Conservation (phyloP, 2,888 invertebrate genomes). For the Heliconius ismenius region DNA sequence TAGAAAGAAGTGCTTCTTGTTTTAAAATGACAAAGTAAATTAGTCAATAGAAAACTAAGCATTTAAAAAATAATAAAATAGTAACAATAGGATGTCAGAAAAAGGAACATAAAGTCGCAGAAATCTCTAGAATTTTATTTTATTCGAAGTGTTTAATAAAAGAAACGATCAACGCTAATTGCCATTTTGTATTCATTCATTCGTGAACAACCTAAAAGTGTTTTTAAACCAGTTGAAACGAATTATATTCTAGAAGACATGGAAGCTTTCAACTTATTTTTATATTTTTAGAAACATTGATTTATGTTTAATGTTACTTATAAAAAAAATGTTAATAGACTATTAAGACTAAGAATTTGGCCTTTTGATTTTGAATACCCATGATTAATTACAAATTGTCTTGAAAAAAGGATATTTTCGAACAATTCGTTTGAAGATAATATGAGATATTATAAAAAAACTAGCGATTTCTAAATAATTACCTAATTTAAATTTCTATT, state of each 20-base stretch:
- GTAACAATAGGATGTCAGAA: not conserved
- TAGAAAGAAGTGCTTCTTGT: not conserved
- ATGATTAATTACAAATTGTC: too few species aligned
- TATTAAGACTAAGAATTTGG: not conserved
- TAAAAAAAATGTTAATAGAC: not conserved
- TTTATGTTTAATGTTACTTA: not conserved
- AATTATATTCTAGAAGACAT: constrained; percentile 1
- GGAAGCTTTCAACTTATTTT: not conserved
- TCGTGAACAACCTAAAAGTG: not conserved
- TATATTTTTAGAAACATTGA: not conserved
- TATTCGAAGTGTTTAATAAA: not conserved
- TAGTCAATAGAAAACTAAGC: too few species aligned
- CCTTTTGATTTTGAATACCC: not conserved
- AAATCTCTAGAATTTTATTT: not conserved
- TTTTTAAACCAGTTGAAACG: not conserved
- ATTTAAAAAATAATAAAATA: not conserved
- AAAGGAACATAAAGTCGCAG: not conserved
- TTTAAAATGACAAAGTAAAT: not conserved
- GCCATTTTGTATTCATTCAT: not conserved
- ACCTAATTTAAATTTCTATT: too few species aligned
- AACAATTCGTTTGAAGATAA: too few species aligned
- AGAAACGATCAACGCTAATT: not conserved
- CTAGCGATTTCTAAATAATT: too few species aligned
- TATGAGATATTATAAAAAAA: too few species aligned
- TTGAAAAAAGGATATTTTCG: too few species aligned